phyloP scores from a whole-genome alignment of 2,888 invertebrate species.

The Epistrophe grossulariae region DNA sequence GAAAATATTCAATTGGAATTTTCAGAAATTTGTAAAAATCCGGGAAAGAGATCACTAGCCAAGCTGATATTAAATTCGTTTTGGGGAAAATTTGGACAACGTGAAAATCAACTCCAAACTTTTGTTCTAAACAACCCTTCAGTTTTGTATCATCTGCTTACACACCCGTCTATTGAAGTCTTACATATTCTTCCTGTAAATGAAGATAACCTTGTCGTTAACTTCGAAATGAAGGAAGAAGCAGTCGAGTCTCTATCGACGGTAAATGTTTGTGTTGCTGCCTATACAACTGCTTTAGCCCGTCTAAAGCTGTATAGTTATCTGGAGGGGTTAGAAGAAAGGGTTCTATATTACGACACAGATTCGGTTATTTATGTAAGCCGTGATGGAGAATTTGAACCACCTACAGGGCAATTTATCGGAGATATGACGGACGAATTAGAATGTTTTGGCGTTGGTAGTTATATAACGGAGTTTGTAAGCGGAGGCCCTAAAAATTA shows the following conservation, averaged over 20 bases:
- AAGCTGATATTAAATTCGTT: slow-evolving; percentile 78
- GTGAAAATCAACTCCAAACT: slow-evolving; percentile 76
- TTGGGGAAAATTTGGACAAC: slow-evolving; percentile 79
- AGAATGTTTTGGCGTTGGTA: too few species aligned
- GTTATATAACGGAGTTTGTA: neutral
- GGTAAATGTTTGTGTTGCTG: slow-evolving; percentile 62
- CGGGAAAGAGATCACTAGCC: slow-evolving; percentile 76
- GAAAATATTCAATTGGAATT: slow-evolving; percentile 77
- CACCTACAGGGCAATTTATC: too few species aligned
- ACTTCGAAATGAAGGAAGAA: neutral
- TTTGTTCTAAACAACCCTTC: slow-evolving; percentile 61
- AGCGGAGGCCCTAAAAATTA: neutral
- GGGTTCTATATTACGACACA: neutral
- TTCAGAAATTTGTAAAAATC: slow-evolving; percentile 72
- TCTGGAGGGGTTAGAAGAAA: slow-evolving; percentile 72
- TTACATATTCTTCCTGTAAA: slow-evolving; percentile 9
- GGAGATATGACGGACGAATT: too few species aligned
- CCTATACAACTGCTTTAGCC: slow-evolving; percentile 80
- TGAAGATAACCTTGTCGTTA: too few species aligned
- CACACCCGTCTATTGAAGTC: slow-evolving; percentile 9
- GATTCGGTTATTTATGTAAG: neutral
- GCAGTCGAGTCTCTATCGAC: neutral
- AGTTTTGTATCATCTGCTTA: slow-evolving; percentile 30
- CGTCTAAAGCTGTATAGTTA: slow-evolving; percentile 79
- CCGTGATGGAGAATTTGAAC: neutral